These are phyloP conservation scores for Sciurus carolinensis DNA, from an alignment of 2,797 vertebrate species.

Conservation along the genomic window DNA sequence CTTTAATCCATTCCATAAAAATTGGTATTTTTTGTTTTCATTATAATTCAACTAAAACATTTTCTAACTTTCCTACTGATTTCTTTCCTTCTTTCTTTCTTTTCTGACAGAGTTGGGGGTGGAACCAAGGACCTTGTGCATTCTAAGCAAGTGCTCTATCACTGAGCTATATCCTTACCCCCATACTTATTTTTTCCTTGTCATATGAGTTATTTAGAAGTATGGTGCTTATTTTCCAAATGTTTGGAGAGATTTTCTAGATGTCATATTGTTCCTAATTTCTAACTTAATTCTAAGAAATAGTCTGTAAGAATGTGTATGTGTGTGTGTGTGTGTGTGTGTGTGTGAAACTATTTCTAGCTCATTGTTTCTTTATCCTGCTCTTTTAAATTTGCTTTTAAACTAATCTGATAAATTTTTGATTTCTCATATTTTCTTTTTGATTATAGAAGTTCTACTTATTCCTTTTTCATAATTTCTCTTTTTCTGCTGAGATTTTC, in stretches of 20 bases:
- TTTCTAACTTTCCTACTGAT: slow-evolving; percentile 45
- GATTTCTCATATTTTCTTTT: slow-evolving; percentile 52
- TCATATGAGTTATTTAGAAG: slow-evolving; percentile 38
- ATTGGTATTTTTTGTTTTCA: not conserved
- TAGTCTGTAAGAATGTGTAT: not conserved
- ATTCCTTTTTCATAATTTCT: slow-evolving; percentile 23
- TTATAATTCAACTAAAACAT: slow-evolving; percentile 11
- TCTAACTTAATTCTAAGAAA: slow-evolving; percentile 55
- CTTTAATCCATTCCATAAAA: slow-evolving; percentile 26
- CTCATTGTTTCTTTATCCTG: not conserved
- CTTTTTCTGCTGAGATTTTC: slow-evolving; percentile 15
- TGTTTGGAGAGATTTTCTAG: not conserved
- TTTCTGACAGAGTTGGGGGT: not conserved
- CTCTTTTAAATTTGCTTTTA: slow-evolving; percentile 20
- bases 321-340: too few species aligned
- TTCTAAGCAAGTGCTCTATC: not conserved
- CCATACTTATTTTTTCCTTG: not conserved
- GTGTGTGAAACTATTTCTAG: not conserved
- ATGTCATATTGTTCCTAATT: slow-evolving; percentile 6
- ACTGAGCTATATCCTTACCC: not conserved
- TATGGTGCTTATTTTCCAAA: slow-evolving; percentile 36
- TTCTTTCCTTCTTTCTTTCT: not conserved
- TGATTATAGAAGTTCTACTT: slow-evolving; percentile 13
- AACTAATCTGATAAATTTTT: not conserved
- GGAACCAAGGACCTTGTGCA: not conserved